phyloP scores from a whole-genome alignment of 2,113 vertebrate genomes.

The Grallaria varia region DNA sequence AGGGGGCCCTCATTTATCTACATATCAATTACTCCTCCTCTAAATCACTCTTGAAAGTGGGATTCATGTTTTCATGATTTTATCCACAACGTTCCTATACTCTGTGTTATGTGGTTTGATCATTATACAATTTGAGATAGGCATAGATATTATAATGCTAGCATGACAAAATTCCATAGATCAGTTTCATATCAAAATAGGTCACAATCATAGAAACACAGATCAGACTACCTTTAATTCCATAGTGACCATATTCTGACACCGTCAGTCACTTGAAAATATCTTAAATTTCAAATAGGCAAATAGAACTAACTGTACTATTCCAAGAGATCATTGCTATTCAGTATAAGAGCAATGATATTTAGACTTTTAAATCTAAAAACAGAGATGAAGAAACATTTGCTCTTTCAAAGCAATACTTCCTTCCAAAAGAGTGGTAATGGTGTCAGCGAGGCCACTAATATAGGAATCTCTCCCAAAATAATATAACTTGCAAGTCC shows the following conservation, averaged over 20 bases:
- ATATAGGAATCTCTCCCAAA: not conserved
- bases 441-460: not conserved
- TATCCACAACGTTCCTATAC: not conserved
- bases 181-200: not conserved
- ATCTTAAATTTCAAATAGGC: not conserved
- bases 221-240: not conserved
- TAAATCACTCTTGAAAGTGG: not conserved
- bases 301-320: not conserved
- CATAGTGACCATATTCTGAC: not conserved
- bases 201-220: not conserved
- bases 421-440: not conserved
- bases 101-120: not conserved
- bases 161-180: not conserved
- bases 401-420: not conserved
- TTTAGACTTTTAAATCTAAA: not conserved
- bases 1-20: not conserved
- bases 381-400: not conserved
- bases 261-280: not conserved
- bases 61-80: not conserved
- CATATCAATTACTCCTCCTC: not conserved
- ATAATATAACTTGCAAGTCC: not conserved
- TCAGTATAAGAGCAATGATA: not conserved
- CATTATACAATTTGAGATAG: not conserved
- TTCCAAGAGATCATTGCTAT: not conserved
- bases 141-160: not conserved